A percentile compares a stretch with the other conserved stretches of the same genome.
Conservation (phyloP, 2,113 vertebrate species). For the Micromys minutus region DNA sequence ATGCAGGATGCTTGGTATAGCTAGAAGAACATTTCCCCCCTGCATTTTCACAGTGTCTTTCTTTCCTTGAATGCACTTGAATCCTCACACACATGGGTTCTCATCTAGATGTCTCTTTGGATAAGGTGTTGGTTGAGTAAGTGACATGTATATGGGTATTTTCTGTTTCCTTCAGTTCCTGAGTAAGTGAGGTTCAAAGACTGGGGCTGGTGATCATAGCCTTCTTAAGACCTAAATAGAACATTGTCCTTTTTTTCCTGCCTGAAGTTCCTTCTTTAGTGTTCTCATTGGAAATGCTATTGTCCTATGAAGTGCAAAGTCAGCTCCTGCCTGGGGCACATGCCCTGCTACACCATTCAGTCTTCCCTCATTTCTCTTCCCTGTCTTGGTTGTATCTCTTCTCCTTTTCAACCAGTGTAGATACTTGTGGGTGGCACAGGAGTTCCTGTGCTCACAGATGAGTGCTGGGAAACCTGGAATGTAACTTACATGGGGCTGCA, state of each 20-base stretch:
- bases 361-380: neutral
- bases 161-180: slow-evolving; percentile 16
- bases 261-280: neutral
- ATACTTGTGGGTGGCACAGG: neutral
- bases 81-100: neutral
- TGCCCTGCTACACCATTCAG: neutral
- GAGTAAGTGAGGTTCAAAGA: neutral
- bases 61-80: neutral
- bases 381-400: neutral
- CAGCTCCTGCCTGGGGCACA: neutral
- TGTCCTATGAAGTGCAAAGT: too few species aligned
- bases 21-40: slow-evolving; percentile 47
- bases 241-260: neutral
- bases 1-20: slow-evolving; percentile 70
- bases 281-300: too few species aligned
- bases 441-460: neutral
- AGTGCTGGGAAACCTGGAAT: neutral
- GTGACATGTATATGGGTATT: neutral
- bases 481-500: neutral
- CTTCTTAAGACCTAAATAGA: neutral
- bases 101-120: slow-evolving; percentile 70
- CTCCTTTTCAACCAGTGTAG: neutral
- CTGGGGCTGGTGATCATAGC: neutral
- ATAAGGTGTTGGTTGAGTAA: slow-evolving; percentile 48
- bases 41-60: slow-evolving; percentile 68